These are phyloP conservation scores for Amblyjoppa proteus DNA, from an alignment of 2,888 invertebrate species.

Conservation along the genomic window DNA sequence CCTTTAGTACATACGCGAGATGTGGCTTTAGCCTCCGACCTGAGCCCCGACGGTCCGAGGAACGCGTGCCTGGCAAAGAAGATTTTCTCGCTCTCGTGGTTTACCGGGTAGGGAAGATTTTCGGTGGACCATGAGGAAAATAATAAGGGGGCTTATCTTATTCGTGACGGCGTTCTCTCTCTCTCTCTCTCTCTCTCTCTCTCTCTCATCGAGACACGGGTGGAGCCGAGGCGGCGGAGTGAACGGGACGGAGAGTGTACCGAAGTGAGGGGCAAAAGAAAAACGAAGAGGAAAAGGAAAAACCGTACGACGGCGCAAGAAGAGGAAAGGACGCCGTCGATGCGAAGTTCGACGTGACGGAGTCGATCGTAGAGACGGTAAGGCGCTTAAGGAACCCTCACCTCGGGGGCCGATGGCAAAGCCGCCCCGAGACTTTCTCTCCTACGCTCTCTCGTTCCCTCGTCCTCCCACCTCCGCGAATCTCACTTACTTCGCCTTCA, in stretches of 20 bases:
- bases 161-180: slow-evolving; percentile 53
- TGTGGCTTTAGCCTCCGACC: slow-evolving; percentile 40
- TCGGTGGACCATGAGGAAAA: slow-evolving; percentile 65
- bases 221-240: slow-evolving; percentile 5
- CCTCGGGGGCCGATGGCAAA: slow-evolving; percentile 59
- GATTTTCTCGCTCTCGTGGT: slow-evolving; percentile 54
- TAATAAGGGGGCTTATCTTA: slow-evolving; percentile 70
- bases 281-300: slow-evolving; percentile 9
- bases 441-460: slow-evolving; percentile 24
- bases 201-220: slow-evolving; percentile 37
- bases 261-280: slow-evolving; percentile 26
- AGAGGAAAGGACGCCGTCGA: slow-evolving; percentile 55
- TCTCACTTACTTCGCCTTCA: slow-evolving; percentile 39
- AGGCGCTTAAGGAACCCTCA: slow-evolving; percentile 70
- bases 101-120: slow-evolving; percentile 63
- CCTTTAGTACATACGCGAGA: slow-evolving; percentile 46
- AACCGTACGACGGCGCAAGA: slow-evolving; percentile 21
- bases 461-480: slow-evolving; percentile 11
- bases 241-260: slow-evolving; percentile 45
- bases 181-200: slow-evolving; percentile 38
- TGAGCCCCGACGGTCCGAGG: background rate
- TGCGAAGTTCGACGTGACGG: slow-evolving; percentile 63
- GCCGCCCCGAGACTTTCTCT: slow-evolving; percentile 56
- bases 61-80: slow-evolving; percentile 54
- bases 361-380: slow-evolving; percentile 68